Conservation (phyloP, 2,113 vertebrate genomes). For the Solea solea region DNA sequence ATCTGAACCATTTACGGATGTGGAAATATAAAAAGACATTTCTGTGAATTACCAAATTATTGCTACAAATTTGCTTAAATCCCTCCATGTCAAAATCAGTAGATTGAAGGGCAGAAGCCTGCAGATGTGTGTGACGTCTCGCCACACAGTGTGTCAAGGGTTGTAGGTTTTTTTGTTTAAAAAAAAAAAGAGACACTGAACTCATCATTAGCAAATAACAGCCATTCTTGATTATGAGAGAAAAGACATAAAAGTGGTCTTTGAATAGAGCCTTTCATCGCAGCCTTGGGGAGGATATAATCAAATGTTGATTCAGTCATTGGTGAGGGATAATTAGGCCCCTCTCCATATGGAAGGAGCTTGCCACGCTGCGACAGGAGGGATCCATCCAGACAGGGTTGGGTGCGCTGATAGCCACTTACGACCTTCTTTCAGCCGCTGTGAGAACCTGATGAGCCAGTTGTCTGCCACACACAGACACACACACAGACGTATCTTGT, state of each 20-base stretch:
- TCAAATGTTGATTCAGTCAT: constrained; percentile 85
- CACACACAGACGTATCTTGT: constrained; percentile 41
- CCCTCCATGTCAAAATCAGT: constrained; percentile 2
- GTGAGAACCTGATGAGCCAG: constrained; percentile 78
- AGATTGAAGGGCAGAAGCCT: constrained; percentile 29
- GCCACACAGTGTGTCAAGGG: constrained; percentile 27
- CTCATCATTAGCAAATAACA: constrained; percentile 78
- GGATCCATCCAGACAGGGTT: constrained; percentile 75
- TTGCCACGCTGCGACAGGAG: constrained; percentile 67
- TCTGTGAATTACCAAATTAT: too few relatives aligned
- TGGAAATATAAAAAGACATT: constrained; percentile 13
- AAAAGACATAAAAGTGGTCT: constrained; percentile 67
- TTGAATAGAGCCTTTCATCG: constrained; percentile 70
- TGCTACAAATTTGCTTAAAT: constrained; percentile 18
- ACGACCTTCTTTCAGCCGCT: constrained; percentile 77
- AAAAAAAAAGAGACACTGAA: constrained; percentile 69
- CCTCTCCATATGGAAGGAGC: constrained; percentile 77
- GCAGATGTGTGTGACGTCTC: constrained; percentile 36
- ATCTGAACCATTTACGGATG: background rate
- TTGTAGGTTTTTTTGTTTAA: constrained; percentile 34
- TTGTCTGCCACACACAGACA: constrained; percentile 37
- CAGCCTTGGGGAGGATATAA: constrained; percentile 75
- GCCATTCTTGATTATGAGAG: constrained; percentile 79
- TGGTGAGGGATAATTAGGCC: constrained; percentile 80
- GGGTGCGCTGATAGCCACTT: constrained; percentile 82